Base-by-base conservation (phyloP, 37 sponge, comb jelly and placozoan genomes). In the Crambe crambe region DNA sequence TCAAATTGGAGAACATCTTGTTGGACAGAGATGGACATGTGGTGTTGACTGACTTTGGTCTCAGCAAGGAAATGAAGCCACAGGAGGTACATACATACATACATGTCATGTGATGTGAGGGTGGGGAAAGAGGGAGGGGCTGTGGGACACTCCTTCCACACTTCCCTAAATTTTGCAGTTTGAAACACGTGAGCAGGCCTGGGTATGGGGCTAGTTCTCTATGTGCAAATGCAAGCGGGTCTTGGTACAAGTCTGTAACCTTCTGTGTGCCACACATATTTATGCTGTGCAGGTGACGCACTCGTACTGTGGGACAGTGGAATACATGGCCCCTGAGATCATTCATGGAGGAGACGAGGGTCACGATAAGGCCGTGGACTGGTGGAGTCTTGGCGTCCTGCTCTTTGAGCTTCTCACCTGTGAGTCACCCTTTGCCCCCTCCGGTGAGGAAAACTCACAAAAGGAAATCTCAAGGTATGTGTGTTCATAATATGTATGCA, bases 321-420 rank as follows among this genome's bases (percentile, higher is more conserved):
- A 97, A 82, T 97, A 97, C 87, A 97, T 97, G 98, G 95, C 98
- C 10, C 98, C 98, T 26, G 98, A 97, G 80, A 90, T 97, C 56
- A 80, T 97, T 37, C 57, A 56, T 0, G 87, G 90, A 76, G 86
- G 91, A n/a, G 78, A 77, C 65, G 56, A n/a, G 35, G 91, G 91
- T 2, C 91, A 90, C 30, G 77, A 76, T 41, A 62, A 80, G 67
- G 66, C 72, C 10, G 98, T 89, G 56, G 98, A 97, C 80, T 97
- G 98, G 98, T 97, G 98, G 98, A 90, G 91, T 70, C 83, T 97
- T 18, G 98, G 98, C 3, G 95, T 97, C 20, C 78, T 97, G 26
- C 66, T 95, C 72, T 95, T 82, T 77, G 98, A 97, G 70, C 80
- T 97, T 36, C 80, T 91, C 27, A 95, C 96, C 0, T 94, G 98